Evolutionary conservation across 1,140 invertebrate genomes (phyloP), one percentile per base, ranked within the genome.

Genomic region (Octopus bimaculoides): DNA sequence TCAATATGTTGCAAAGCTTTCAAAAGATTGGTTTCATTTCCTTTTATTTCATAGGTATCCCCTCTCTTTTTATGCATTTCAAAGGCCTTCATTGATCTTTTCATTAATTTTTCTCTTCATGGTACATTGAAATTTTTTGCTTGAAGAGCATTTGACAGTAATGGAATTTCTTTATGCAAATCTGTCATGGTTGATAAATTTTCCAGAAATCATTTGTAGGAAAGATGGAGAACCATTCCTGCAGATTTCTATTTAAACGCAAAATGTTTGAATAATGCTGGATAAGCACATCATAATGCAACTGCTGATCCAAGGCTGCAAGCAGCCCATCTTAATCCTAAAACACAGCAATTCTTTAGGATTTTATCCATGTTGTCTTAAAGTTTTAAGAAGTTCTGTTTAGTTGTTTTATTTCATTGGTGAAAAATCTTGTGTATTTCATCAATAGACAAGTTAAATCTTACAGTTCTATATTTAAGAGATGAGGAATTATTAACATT

Each of bases 401-500:
- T 66, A 3, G 12, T 66, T 66, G 26, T 41, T n/a, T 66, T 66
- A 66, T 3, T 66, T 66, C 12, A 66, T 66, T 66, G 61, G 61
- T 66, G 61, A 66, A 66, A 66, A n/a, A 66, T n/a, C 61, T n/a
- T 66, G n/a, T 66, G n/a, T 12, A 66, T 66, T 66, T 66, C 61
- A 66, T 66, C 61, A 66, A 66, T 66, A 66, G n/a, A 66, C n/a
- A 66, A 1, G 12, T 66, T 66, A 66, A 41, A 41, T 41, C 0
- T 41, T 41, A n/a, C n/a, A n/a, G n/a, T n/a, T n/a, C n/a, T n/a
- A n/a, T n/a, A n/a, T n/a, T n/a, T n/a, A n/a, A n/a, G n/a, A n/a
- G n/a, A n/a, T n/a, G n/a, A n/a, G n/a, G n/a, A n/a, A n/a, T n/a
- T n/a, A n/a, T n/a, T n/a, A n/a, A n/a, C n/a, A n/a, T n/a, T n/a